These are phyloP conservation scores for Tragelaphus oryx DNA, from an alignment of 2,797 vertebrate genomes.

Conservation along the genomic window DNA sequence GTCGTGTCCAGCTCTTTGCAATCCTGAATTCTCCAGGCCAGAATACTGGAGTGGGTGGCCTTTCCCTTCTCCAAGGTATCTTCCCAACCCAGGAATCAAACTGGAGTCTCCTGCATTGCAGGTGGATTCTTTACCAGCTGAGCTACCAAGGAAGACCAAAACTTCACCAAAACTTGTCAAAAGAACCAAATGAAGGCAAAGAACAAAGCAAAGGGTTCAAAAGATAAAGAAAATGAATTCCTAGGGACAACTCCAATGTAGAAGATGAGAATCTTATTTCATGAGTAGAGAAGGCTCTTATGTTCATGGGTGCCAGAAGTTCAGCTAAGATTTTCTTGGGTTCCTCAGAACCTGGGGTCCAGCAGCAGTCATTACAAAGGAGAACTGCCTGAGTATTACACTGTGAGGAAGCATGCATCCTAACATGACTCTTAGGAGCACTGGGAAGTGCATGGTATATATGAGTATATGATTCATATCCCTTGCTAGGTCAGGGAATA, in stretches of 20 bases:
- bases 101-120: background rate
- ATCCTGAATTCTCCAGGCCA: background rate
- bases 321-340: background rate
- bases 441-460: background rate
- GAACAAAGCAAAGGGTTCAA: background rate
- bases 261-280: background rate
- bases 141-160: background rate
- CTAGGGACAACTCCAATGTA: background rate
- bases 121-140: background rate
- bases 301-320: background rate
- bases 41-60: background rate
- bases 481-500: background rate
- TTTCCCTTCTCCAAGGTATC: background rate
- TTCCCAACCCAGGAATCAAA: background rate
- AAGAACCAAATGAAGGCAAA: conserved; percentile 4
- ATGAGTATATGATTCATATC: background rate
- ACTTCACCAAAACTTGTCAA: background rate
- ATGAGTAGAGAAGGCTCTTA: background rate
- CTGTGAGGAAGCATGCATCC: background rate
- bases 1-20: background rate
- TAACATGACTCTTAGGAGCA: background rate
- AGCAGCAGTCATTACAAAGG: background rate
- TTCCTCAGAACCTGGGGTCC: background rate
- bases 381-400: background rate
- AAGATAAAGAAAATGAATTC: conserved; percentile 1